These are phyloP conservation scores for Cranoglanis bouderius DNA, from an alignment of 2,113 vertebrate species.

Conservation along the genomic window DNA sequence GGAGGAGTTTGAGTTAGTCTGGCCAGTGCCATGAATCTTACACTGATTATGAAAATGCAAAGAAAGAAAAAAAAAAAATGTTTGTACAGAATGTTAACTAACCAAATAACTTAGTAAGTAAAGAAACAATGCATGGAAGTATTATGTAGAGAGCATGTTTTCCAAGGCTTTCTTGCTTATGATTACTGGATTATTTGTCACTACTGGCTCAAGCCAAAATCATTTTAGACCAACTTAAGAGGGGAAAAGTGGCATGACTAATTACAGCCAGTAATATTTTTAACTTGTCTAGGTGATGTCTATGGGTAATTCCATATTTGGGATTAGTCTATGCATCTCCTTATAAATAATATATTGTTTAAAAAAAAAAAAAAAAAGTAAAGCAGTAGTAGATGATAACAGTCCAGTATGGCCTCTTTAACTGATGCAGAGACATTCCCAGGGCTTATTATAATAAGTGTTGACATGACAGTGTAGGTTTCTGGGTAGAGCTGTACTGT, in stretches of 20 bases:
- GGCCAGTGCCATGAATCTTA: neutral
- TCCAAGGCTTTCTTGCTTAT: neutral
- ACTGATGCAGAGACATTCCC: neutral
- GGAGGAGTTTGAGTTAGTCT: neutral
- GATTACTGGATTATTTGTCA: neutral
- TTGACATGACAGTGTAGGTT: too few species aligned
- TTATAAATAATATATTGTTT: neutral
- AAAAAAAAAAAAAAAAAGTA: neutral
- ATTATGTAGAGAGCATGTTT: neutral
- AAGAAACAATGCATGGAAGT: neutral
- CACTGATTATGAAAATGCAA: neutral
- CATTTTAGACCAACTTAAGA: neutral
- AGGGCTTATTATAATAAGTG: neutral
- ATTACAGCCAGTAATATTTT: neutral
- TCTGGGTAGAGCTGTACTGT: neutral
- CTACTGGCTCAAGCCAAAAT: neutral
- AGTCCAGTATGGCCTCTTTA: neutral
- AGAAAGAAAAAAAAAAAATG: too few species aligned
- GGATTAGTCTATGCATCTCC: neutral
- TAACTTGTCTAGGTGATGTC: neutral
- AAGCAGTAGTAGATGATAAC: neutral
- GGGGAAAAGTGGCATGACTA: neutral
- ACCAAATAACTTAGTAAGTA: neutral
- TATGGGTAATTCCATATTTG: too few species aligned
- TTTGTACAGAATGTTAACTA: neutral